Percentiles rank a stretch among this genome's conserved stretches.
These are phyloP conservation scores for Epinotia bilunana DNA, from an alignment of 2,888 invertebrate genomes.

Conservation along the genomic window DNA sequence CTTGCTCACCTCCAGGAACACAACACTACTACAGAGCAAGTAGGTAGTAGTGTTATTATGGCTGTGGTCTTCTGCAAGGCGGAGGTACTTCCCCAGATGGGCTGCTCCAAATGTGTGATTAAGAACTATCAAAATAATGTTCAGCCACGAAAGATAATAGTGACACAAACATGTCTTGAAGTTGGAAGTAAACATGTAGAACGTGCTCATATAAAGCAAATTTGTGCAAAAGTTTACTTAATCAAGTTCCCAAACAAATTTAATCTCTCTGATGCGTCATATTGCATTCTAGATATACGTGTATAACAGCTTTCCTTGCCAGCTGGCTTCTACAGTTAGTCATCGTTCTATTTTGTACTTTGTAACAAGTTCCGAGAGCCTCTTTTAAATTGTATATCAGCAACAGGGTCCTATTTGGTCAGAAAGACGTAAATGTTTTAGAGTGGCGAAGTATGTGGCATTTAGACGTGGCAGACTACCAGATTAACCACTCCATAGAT, in stretches of 20 bases:
- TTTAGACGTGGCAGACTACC: conserved; percentile 40
- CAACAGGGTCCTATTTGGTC: background rate
- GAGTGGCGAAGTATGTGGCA: conserved; percentile 42
- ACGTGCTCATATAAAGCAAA: conserved; percentile 21
- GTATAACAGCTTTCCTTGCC: conserved; percentile 48
- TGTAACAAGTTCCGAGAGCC: background rate
- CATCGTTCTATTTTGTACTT: background rate
- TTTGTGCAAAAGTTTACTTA: conserved; percentile 52
- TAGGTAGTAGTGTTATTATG: no score
- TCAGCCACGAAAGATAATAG: background rate
- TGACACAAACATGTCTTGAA: background rate
- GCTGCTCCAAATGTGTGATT: no score
- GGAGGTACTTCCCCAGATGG: no score
- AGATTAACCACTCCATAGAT: conserved; percentile 44
- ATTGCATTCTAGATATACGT: conserved; percentile 53
- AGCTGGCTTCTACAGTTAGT: conserved; percentile 11
- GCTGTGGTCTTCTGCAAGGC: no score
- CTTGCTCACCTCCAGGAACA: no score
- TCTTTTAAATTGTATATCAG: background rate
- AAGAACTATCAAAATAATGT: background rate
- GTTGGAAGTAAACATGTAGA: conserved; percentile 9
- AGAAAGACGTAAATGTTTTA: conserved; percentile 18
- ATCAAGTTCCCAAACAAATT: conserved; percentile 57
- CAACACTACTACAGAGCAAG: no score
- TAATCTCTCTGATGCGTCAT: conserved; percentile 54